Percentiles rank a stretch among this genome's conserved stretches.
Evolutionary conservation across 2,113 vertebrate species (phyloP).

Genomic region (Salminus brasiliensis): DNA sequence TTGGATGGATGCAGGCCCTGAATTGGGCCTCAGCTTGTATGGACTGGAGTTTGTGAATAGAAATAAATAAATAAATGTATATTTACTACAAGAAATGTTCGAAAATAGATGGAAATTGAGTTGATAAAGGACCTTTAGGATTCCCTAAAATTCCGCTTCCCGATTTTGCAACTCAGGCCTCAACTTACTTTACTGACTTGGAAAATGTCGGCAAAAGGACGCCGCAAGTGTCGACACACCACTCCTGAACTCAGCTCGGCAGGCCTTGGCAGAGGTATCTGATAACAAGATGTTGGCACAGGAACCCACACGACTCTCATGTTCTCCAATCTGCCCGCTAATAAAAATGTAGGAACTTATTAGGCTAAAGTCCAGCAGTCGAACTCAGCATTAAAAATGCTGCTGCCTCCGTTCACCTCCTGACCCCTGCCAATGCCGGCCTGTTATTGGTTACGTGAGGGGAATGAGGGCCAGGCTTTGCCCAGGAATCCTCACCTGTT

Average conservation of each 20-base stretch:
- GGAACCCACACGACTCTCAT: conserved; percentile 40
- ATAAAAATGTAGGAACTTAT: conserved; percentile 68
- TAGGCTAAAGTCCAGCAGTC: conserved; percentile 57
- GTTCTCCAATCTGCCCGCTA: conserved; percentile 60
- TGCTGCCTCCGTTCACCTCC: conserved; percentile 59
- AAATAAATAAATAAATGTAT: no score
- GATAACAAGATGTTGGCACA: conserved; percentile 62
- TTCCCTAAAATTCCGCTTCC: no score
- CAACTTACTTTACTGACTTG: no score
- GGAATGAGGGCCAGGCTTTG: conserved; percentile 44
- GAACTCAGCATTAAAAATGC: conserved; percentile 62
- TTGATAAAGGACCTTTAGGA: no score
- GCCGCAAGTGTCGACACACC: not conserved
- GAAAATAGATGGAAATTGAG: no score
- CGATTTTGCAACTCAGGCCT: not conserved
- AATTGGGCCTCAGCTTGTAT: no score
- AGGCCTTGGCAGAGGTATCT: conserved; percentile 53
- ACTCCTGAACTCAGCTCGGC: conserved; percentile 27
- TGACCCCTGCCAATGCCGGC: conserved; percentile 32
- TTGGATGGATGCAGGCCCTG: no score
- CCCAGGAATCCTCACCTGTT: not conserved
- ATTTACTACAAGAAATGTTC: no score
- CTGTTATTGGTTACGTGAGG: conserved; percentile 58
- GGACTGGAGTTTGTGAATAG: no score
- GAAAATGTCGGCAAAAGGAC: conserved; percentile 10